A percentile compares a stretch with the other conserved stretches of the same genome.
These are phyloP conservation scores for Acanthaster planci DNA, from an alignment of 35 echinoderm and acorn worm species.

Conservation along the genomic window DNA sequence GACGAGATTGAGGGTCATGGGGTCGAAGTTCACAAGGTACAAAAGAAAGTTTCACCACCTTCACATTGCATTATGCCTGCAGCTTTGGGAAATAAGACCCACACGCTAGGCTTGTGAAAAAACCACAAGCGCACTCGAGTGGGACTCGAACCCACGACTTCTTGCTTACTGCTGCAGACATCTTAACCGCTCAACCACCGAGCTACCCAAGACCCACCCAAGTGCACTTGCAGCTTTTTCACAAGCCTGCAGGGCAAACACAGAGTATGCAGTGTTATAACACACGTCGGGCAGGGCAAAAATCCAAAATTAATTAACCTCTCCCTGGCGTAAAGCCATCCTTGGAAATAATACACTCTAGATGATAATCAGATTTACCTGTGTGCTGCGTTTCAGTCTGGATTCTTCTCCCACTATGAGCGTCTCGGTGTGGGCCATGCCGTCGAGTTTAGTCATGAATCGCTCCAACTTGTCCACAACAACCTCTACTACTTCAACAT, in stretches of 20 bases:
- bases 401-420: constrained; percentile 45
- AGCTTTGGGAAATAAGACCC: not conserved
- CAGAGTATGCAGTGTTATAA: too few species aligned
- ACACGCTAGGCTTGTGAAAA: not conserved
- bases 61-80: too few species aligned
- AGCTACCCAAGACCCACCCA: too few species aligned
- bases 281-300: too few species aligned
- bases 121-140: too few species aligned
- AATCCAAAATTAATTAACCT: too few species aligned
- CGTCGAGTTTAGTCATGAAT: constrained; percentile 45
- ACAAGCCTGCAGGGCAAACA: too few species aligned
- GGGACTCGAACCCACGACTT: too few species aligned
- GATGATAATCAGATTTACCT: too few species aligned
- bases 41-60: not conserved
- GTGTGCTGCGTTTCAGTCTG: constrained; percentile 12
- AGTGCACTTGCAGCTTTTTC: too few species aligned
- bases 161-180: too few species aligned
- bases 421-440: constrained; percentile 56
- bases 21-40: constrained; percentile 46
- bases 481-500: constrained; percentile 60
- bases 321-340: not conserved
- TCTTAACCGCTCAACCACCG: too few species aligned
- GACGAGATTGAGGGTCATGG: constrained; percentile 52
- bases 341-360: not conserved
- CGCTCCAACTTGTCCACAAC: constrained; percentile 29